A percentile compares a stretch with the other conserved stretches of the same genome.
These are phyloP conservation scores for Cichlasoma orientale DNA, from an alignment of 2,797 vertebrate genomes.

Conservation along the genomic window DNA sequence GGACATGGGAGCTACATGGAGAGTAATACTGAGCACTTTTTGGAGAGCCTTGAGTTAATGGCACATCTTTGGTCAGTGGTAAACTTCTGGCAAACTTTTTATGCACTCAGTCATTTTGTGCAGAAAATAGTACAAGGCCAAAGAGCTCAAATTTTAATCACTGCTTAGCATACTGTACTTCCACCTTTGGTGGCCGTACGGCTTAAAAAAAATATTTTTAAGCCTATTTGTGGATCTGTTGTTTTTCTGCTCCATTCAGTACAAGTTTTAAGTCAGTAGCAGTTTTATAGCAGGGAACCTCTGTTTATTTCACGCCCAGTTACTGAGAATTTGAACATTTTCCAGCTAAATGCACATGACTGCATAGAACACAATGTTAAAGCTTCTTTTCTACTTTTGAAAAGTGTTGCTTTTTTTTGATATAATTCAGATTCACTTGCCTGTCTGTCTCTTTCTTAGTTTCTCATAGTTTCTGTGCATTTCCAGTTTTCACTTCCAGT, in stretches of 20 bases:
- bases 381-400: neutral
- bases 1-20: slow-evolving; percentile 39
- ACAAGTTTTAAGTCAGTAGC: neutral
- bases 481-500: too few relatives aligned
- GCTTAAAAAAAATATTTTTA: neutral
- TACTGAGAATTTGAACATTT: neutral
- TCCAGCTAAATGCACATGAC: neutral
- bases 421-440: too few relatives aligned
- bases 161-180: rapidly evolving
- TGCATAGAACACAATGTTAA: neutral
- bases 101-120: slow-evolving; percentile 28
- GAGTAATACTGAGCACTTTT: slow-evolving; percentile 30
- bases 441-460: too few relatives aligned
- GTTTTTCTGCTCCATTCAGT: neutral
- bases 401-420: rapidly evolving
- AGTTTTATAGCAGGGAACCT: neutral
- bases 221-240: neutral
- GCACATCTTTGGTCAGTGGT: slow-evolving; percentile 34
- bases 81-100: slow-evolving; percentile 40
- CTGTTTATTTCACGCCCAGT: slow-evolving; percentile 2
- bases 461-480: too few relatives aligned
- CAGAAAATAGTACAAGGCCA: slow-evolving; percentile 18
- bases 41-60: slow-evolving; percentile 43
- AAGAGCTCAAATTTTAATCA: neutral
- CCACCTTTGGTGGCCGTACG: neutral